Evolutionary conservation across 2,797 vertebrate genomes (phyloP).

Genomic region (Takifugu ocellatus): DNA sequence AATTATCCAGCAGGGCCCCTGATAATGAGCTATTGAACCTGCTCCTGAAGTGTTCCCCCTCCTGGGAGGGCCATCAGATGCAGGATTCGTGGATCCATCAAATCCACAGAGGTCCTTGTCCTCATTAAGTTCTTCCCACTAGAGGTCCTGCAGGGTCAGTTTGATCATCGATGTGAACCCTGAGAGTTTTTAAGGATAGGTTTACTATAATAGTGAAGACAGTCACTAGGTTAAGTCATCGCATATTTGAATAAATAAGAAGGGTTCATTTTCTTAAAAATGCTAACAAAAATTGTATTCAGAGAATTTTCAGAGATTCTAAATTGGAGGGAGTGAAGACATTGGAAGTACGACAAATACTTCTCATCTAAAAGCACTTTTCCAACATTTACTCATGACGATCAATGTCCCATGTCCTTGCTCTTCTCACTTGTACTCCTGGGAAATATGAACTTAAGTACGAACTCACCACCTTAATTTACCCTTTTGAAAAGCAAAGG

Average conservation of each 20-base stretch:
- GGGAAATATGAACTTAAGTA: constrained; percentile 77
- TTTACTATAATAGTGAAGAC: not conserved
- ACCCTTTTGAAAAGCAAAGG: constrained; percentile 67
- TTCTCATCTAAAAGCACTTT: constrained; percentile 60
- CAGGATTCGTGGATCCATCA: constrained; percentile 61
- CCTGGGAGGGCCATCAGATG: constrained; percentile 64
- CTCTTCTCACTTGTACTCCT: constrained; percentile 56
- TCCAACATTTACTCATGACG: constrained; percentile 65
- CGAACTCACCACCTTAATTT: constrained; percentile 67
- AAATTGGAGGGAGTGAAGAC: constrained; percentile 8
- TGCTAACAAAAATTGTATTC: not conserved
- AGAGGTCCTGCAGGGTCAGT: constrained; percentile 51
- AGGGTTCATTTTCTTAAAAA: not conserved
- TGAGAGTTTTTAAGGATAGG: constrained; percentile 26
- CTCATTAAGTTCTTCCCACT: constrained; percentile 62
- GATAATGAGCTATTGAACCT: constrained; percentile 81
- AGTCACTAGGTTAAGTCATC: not conserved
- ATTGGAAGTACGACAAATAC: constrained; percentile 51
- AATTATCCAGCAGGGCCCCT: constrained; percentile 73
- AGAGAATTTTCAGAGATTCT: constrained; percentile 10
- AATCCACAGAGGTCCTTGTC: constrained; percentile 58
- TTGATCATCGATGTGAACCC: constrained; percentile 40
- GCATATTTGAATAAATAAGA: not conserved
- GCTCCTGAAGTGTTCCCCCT: constrained; percentile 54
- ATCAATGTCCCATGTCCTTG: constrained; percentile 73